Evolutionary conservation across 2,888 invertebrate genomes (phyloP), one percentile per base, ranked within the genome.

Genomic region (Limenitis camilla): DNA sequence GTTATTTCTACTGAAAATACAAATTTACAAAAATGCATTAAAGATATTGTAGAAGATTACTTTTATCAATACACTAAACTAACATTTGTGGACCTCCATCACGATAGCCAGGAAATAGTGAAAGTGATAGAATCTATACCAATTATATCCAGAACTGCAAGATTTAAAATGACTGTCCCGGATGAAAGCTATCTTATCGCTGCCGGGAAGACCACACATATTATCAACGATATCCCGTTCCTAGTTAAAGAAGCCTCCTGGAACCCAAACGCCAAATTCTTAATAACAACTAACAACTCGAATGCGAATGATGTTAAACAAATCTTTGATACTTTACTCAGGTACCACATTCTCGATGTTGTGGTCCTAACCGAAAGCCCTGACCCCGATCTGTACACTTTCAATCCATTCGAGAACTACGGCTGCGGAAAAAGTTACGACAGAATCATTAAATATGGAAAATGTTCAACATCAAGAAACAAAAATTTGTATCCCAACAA

Each of bases 391-490:
- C 39, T 81, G 9, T 79, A 71, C 52, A 68, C 75, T 1, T 81
- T 78, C 55, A 74, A 81, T 56, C 75, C 81, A 0, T 81, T 68
- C 40, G 71, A 74, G 49, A 73, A 81, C 40, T 73, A 67, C 44
- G 70, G 69, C 0, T 82, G 82, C 45, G 82, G 82, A n/a, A 71
- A 67, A 49, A 66, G 69, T 38, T 81, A 72, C 50, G 60, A 63
- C 4, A 56, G 62, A 30, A 55, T 81, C 8, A 70, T 72, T 19
- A 52, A 61, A 31, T 61, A 65, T 4, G 82, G 81, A 6, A 59
- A 65, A 48, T 81, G 81, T 55, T 56, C 53, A 5, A 35, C 29
- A 1, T n/a, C 51, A 1, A 41, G 67, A 41, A 19, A 49, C 5
- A 38, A 53, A 28, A 10, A 63, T 32, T 53, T 77, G 8, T 76